A percentile compares a stretch with the other conserved stretches of the same genome.
Conservation (phyloP, 1,140 invertebrate species). For the Neuroterus valhalla region DNA sequence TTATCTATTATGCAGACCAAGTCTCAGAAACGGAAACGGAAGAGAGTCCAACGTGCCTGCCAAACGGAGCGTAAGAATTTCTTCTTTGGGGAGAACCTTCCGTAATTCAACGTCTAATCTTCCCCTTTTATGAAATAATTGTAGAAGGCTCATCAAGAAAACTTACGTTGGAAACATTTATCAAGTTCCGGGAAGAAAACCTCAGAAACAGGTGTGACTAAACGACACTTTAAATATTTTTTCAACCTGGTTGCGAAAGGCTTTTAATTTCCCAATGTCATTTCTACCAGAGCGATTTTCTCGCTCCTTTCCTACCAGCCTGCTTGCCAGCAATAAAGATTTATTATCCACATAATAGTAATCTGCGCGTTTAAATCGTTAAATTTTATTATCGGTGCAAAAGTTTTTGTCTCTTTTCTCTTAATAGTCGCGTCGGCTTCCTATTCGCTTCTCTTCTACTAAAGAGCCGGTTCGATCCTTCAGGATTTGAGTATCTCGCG, state of each 20-base stretch:
- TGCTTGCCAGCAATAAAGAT: slow-evolving; percentile 13
- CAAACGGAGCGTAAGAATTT: slow-evolving; percentile 39
- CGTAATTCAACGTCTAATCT: slow-evolving; percentile 1
- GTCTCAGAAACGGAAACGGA: slow-evolving; percentile 57
- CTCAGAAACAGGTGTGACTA: background rate
- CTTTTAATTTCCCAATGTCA: slow-evolving; percentile 25
- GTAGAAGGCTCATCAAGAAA: too few species aligned
- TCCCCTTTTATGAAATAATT: background rate
- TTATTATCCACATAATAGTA: slow-evolving; percentile 24
- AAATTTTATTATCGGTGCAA: slow-evolving; percentile 13
- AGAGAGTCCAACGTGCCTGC: slow-evolving; percentile 47
- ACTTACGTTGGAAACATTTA: too few species aligned
- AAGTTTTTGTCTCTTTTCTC: slow-evolving; percentile 28
- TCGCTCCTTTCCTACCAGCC: slow-evolving; percentile 26
- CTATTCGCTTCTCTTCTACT: background rate
- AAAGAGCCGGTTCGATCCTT: background rate
- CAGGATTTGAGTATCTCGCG: background rate
- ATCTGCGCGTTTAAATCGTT: slow-evolving; percentile 25
- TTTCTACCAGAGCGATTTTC: slow-evolving; percentile 24
- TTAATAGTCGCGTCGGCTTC: background rate
- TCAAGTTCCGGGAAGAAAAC: too few species aligned
- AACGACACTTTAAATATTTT: slow-evolving; percentile 31
- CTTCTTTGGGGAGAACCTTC: background rate
- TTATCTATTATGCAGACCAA: slow-evolving; percentile 42
- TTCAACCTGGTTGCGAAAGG: slow-evolving; percentile 27